phyloP scores from a whole-genome alignment of 2,113 vertebrate genomes.

The Oncorhynchus clarkii region DNA sequence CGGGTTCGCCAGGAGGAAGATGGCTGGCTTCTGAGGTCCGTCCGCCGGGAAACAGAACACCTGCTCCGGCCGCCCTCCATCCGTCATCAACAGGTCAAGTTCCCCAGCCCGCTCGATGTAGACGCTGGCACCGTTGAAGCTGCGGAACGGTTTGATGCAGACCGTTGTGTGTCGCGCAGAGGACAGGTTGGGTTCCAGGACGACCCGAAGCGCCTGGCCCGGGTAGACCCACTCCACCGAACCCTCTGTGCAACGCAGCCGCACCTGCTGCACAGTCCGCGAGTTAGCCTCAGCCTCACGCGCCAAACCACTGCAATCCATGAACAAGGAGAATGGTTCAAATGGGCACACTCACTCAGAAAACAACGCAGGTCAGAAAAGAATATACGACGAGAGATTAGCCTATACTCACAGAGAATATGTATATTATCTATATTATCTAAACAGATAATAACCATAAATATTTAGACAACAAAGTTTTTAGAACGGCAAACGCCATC shows the following conservation, averaged over 20 bases:
- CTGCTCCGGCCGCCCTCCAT: slow-evolving; percentile 39
- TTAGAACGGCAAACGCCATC: neutral
- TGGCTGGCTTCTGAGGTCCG: slow-evolving; percentile 45
- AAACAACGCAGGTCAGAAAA: too few relatives aligned
- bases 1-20: slow-evolving; percentile 78
- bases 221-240: slow-evolving; percentile 78
- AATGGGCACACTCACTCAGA: neutral
- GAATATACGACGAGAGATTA: too few relatives aligned
- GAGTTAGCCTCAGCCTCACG: slow-evolving; percentile 43
- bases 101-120: slow-evolving; percentile 66
- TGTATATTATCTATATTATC: too few relatives aligned
- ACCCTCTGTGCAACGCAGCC: slow-evolving; percentile 74
- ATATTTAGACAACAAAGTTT: too few relatives aligned
- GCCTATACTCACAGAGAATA: too few relatives aligned
- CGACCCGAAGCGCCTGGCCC: slow-evolving; percentile 66
- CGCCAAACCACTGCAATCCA: slow-evolving; percentile 64
- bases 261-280: slow-evolving; percentile 74
- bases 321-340: rapidly evolving
- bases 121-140: slow-evolving; percentile 70
- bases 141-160: slow-evolving; percentile 73
- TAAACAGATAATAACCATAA: too few relatives aligned
- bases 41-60: slow-evolving; percentile 74
- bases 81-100: slow-evolving; percentile 66
- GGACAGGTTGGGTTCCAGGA: slow-evolving; percentile 75
- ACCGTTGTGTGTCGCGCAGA: slow-evolving; percentile 45